A percentile compares a stretch with the other conserved stretches of the same genome.
Evolutionary conservation across 2,113 vertebrate species (phyloP).

Genomic region (Mastomys coucha): DNA sequence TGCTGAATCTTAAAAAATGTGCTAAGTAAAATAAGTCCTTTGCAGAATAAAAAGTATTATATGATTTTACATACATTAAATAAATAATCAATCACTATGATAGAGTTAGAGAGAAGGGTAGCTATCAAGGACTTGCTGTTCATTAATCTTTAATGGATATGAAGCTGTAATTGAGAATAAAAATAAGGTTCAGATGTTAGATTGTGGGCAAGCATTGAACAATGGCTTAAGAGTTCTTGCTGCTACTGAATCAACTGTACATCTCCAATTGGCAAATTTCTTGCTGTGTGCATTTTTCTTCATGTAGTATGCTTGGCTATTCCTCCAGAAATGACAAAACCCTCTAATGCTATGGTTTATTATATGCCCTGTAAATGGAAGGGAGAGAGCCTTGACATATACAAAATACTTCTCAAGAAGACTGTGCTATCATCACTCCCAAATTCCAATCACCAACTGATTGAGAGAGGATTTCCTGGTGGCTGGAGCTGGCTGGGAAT

Average conservation of each 20-base stretch:
- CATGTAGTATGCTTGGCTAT: neutral
- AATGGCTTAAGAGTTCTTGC: neutral
- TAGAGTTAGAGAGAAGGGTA: neutral
- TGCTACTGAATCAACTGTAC: neutral
- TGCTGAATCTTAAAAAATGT: neutral
- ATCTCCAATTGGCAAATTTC: neutral
- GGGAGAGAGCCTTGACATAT: neutral
- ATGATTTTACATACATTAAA: neutral
- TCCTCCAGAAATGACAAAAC: neutral
- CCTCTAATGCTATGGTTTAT: neutral
- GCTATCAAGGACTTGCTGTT: neutral
- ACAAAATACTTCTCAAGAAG: neutral
- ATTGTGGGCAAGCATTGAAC: rapidly evolving
- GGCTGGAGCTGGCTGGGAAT: neutral
- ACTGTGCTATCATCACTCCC: too few relatives aligned
- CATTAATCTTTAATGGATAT: neutral
- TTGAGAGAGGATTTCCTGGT: neutral
- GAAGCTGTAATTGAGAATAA: neutral
- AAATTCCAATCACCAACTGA: neutral
- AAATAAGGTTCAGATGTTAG: neutral
- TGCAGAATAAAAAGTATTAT: neutral
- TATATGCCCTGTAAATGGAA: neutral
- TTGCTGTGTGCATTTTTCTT: neutral
- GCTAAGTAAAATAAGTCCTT: neutral
- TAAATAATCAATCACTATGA: neutral